These are phyloP conservation scores for Neoaliturus tenellus DNA, from an alignment of 2,888 invertebrate genomes.

Conservation along the genomic window DNA sequence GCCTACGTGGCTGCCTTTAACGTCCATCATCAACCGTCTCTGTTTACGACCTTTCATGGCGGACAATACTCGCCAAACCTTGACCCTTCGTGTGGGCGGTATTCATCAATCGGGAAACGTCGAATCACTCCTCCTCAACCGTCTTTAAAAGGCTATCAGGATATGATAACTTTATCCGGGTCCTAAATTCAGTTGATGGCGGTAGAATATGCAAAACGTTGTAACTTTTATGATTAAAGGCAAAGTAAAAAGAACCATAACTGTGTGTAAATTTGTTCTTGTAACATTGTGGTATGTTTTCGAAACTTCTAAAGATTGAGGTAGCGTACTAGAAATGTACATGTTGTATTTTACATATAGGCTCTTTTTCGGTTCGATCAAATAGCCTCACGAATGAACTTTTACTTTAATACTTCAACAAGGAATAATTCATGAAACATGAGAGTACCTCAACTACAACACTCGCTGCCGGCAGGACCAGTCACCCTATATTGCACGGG, in stretches of 20 bases:
- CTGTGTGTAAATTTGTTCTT: too few species aligned
- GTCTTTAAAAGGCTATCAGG: not conserved
- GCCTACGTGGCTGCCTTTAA: not conserved
- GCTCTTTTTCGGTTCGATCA: too few species aligned
- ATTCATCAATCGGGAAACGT: not conserved
- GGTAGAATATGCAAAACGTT: too few species aligned
- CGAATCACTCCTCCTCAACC: not conserved
- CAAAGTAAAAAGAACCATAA: too few species aligned
- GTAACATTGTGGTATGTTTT: too few species aligned
- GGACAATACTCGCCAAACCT: constrained; percentile 2
- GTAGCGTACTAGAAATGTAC: too few species aligned
- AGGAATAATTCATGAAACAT: not conserved
- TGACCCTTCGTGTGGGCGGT: not conserved
- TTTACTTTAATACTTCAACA: not conserved
- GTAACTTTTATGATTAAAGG: too few species aligned
- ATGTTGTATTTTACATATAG: too few species aligned
- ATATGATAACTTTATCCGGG: not conserved
- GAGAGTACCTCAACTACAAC: not conserved
- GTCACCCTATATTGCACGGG: not conserved
- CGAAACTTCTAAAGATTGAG: too few species aligned
- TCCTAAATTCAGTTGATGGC: too few species aligned
- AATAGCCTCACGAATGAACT: too few species aligned
- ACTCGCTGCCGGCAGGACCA: not conserved
- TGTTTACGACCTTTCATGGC: constrained; percentile 4
- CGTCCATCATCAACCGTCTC: not conserved